Base-by-base conservation (phyloP, 2,797 vertebrate genomes). In the Melanotaenia boesemani region DNA sequence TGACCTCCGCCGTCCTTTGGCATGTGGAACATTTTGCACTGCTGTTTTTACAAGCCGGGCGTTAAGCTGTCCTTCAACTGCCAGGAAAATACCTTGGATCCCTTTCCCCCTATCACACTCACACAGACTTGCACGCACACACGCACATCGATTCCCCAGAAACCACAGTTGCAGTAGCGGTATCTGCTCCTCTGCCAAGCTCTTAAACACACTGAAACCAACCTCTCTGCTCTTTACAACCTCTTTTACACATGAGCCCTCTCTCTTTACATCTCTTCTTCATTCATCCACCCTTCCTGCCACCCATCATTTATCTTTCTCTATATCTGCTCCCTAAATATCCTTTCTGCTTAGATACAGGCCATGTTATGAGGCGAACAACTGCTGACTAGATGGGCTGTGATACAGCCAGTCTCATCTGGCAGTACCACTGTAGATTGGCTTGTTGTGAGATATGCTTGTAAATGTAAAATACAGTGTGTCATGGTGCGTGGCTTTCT, bases 61-160 rank as follows among this genome's bases (percentile, higher is more conserved):
- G 80, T 92, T 92, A 91, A 92, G 88, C 89, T 92, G 91, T 93
- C 91, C 70, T 73, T 93, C 91, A 92, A 83, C 88, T 89, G 86
- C 87, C 87, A 89, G 79, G 76, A 88, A 92, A 92, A 92, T 85
- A 88, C 84, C 83, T 83, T 61, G 81, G 81, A 88, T 87, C 83
- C 77, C 60, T 84, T 79, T 68, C 37, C 79, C 67, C 62, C 72
- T 71, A 80, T 79, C 84, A 71, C 79, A 70, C 30, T 69, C 72
- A 70, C 65, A 65, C 61, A 67, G 39, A 63, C 70, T 70, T 69
- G 63, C 59, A 79, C 60, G 37, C 59, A 62, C 48, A 74, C 55
- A 24, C 58, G 56, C 65, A 83, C 87, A 82, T 63, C 11, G 69
- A 89, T 80, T 83, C 81, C 66, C 72, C 61, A 77, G 86, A 85